Base-by-base conservation (phyloP, 2,797 vertebrate genomes). In the Pelobates cultripes region DNA sequence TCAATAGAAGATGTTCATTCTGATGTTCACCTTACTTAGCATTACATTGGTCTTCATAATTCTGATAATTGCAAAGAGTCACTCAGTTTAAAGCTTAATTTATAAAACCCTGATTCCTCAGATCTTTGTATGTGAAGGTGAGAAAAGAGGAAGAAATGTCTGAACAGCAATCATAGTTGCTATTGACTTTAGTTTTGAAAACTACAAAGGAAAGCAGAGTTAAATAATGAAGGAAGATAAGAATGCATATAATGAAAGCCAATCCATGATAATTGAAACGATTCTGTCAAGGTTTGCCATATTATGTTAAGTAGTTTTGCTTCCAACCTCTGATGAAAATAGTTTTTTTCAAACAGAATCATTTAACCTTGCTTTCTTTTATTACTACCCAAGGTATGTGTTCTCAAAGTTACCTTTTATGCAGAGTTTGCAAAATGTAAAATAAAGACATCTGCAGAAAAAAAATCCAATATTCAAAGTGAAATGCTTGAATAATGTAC, bases 321-420 rank as follows among this genome's bases (percentile, higher is more conserved):
- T 51, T 79, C 53, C 55, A 74, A 75, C 43, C 57, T 75, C 14
- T 64, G 66, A 79, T 75, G 67, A 68, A 63, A 67, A 63, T 63
- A 7, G 28, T 40, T 64, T 75, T 79, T 83, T 77, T 51, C n/a
- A 75, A 75, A n/a, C 66, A 14, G 77, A 83, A 83, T 70, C 44
- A 71, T 75, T 83, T 83, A 79, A 83, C 82, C 82, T 79, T 79
- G 66, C 43, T 75, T 83, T 75, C 40, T 63, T 63, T 66, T 28
- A 67, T 64, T 70, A 42, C 70, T 79, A 79, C 67, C 17, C 51
- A 45, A 63, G 61, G 44, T 66, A 55, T 70, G 47, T 79, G 67
- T 73, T 68, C 57, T 74, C 71, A 79, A 83, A 71, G 66, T 73
- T 70, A 75, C 3, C 63, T 70, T 78, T 79, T 83, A 53, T 79